Conservation (phyloP, 2,113 vertebrate genomes). For the Halichoerus grypus region DNA sequence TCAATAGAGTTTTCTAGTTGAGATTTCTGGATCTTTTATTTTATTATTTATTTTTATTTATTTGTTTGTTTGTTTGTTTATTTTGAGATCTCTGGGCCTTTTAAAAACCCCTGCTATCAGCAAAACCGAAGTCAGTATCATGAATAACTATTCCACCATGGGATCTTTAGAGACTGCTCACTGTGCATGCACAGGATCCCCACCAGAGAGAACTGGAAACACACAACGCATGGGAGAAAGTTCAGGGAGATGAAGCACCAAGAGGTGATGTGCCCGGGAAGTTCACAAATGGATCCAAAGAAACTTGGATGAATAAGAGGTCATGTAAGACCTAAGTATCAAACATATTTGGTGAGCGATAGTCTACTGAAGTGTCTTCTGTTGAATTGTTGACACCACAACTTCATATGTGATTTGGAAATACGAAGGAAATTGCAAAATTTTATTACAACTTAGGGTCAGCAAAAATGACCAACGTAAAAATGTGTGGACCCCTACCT, state of each 20-base stretch:
- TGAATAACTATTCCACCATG: background rate
- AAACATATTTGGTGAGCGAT: background rate
- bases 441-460: background rate
- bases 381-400: background rate
- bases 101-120: background rate
- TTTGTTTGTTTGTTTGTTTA: background rate
- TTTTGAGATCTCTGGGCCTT: background rate
- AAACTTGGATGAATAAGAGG: background rate
- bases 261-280: background rate
- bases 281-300: background rate
- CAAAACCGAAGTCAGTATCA: background rate
- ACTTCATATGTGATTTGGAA: background rate
- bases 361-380: background rate
- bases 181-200: fast-evolving
- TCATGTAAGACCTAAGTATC: background rate
- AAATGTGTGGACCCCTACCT: background rate
- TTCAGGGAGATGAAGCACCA: background rate
- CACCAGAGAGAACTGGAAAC: background rate
- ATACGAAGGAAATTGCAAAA: background rate
- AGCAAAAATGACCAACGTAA: background rate
- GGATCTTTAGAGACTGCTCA: background rate
- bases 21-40: background rate
- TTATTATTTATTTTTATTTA: background rate
- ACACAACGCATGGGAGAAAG: background rate
- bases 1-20: background rate